Evolutionary conservation across 2,888 invertebrate genomes (phyloP).

Genomic region (Pammene fasciana): DNA sequence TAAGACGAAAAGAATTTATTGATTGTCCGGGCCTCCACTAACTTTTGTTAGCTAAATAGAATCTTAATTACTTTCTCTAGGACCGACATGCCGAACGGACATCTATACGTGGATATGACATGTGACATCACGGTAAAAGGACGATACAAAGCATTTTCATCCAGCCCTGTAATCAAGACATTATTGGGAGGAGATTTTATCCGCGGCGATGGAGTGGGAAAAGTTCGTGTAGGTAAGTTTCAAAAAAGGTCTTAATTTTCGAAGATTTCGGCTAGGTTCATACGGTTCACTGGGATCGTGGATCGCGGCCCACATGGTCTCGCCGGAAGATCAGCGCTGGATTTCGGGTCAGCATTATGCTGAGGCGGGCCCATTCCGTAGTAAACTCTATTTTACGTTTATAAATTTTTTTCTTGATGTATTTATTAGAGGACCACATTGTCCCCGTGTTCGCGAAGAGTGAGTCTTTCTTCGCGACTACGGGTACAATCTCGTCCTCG

Average conservation of each 20-base stretch:
- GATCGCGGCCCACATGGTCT: too few species aligned
- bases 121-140: slow-evolving; percentile 31
- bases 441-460: too few species aligned
- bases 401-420: too few species aligned
- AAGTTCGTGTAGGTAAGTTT: slow-evolving; percentile 17
- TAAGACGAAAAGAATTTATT: neutral
- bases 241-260: neutral
- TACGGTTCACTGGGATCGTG: too few species aligned
- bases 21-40: neutral
- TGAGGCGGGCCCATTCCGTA: too few species aligned
- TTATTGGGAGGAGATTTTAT: slow-evolving; percentile 16
- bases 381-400: too few species aligned
- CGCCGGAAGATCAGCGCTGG: too few species aligned
- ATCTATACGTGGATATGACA: slow-evolving; percentile 10
- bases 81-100: slow-evolving; percentile 14
- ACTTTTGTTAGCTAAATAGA: neutral
- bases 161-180: slow-evolving; percentile 23
- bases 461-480: too few species aligned
- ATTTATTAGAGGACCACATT: too few species aligned
- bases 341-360: too few species aligned
- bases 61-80: slow-evolving; percentile 9
- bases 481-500: too few species aligned
- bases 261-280: too few species aligned
- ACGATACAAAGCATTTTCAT: slow-evolving; percentile 24
- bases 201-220: slow-evolving; percentile 23